Conservation (phyloP, 1,140 invertebrate genomes). For the Listronotus bonariensis region DNA sequence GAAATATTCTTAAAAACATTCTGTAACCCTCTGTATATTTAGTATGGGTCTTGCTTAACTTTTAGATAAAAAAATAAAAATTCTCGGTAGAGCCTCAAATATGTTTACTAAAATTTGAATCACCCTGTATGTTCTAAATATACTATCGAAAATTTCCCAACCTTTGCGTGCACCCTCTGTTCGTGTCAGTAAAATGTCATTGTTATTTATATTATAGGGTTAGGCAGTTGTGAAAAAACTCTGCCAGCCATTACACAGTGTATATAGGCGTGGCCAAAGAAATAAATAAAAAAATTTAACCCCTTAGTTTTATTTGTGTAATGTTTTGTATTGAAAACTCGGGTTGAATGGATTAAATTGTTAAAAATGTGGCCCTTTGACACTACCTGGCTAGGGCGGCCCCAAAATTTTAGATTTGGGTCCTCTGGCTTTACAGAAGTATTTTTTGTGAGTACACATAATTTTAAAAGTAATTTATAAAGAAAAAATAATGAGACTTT, state of each 20-base stretch:
- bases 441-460: too few relatives aligned
- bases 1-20: too few relatives aligned
- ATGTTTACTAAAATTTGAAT: too few relatives aligned
- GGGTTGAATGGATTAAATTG: conserved; percentile 2
- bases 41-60: too few relatives aligned
- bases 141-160: not conserved
- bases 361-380: conserved; percentile 1
- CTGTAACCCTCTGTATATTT: too few relatives aligned
- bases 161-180: conserved; percentile 11
- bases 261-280: conserved; percentile 28
- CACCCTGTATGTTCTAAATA: not conserved
- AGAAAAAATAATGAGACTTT: too few relatives aligned
- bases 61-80: too few relatives aligned
- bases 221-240: conserved; percentile 18
- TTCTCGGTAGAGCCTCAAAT: too few relatives aligned
- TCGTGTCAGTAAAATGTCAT: conserved; percentile 5
- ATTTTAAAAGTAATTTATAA: too few relatives aligned
- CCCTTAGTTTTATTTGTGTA: conserved; percentile 19
- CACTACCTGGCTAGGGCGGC: too few relatives aligned
- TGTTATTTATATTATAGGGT: conserved; percentile 24
- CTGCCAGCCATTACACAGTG: conserved; percentile 17
- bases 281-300: conserved; percentile 24
- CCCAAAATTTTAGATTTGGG: too few relatives aligned
- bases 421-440: too few relatives aligned
- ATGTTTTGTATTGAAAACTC: conserved; percentile 13